Evolutionary conservation across 2,888 invertebrate genomes (phyloP).

Genomic region (Nomada flava): DNA sequence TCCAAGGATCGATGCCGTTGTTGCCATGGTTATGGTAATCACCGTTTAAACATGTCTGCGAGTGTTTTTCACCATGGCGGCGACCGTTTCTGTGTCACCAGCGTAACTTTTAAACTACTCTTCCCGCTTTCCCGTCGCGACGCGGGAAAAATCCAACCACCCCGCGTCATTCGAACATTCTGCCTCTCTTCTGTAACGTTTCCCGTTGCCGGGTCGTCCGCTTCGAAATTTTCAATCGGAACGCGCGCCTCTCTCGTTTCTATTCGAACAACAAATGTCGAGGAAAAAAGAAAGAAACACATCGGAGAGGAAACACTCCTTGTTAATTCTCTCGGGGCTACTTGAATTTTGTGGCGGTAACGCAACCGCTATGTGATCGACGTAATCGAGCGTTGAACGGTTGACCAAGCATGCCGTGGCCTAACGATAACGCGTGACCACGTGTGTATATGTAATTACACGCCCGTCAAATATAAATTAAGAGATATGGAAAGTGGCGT

Average conservation of each 20-base stretch:
- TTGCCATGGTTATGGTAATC: conserved; percentile 71
- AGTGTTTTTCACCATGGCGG: conserved; percentile 57
- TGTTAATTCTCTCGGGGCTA: too few species aligned
- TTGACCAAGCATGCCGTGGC: neutral
- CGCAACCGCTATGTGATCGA: neutral
- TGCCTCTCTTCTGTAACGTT: too few species aligned
- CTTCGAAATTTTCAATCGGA: too few species aligned
- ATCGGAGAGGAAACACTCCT: too few species aligned
- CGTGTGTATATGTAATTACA: neutral
- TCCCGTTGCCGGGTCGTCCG: too few species aligned
- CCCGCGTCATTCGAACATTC: too few species aligned
- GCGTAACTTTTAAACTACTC: conserved; percentile 40
- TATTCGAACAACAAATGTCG: too few species aligned
- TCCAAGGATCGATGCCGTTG: conserved; percentile 67
- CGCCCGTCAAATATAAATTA: neutral
- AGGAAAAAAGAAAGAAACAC: too few species aligned
- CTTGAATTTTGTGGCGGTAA: neutral
- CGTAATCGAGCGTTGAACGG: neutral
- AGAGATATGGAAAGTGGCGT: neutral
- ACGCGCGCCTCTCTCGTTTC: too few species aligned
- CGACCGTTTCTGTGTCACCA: conserved; percentile 45
- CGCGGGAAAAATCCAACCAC: neutral
- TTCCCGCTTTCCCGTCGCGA: conserved; percentile 4
- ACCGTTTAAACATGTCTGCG: conserved; percentile 61
- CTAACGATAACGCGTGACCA: neutral